Evolutionary conservation across 2,888 invertebrate species (phyloP).

Genomic region (Nemotelus nigrinus): DNA sequence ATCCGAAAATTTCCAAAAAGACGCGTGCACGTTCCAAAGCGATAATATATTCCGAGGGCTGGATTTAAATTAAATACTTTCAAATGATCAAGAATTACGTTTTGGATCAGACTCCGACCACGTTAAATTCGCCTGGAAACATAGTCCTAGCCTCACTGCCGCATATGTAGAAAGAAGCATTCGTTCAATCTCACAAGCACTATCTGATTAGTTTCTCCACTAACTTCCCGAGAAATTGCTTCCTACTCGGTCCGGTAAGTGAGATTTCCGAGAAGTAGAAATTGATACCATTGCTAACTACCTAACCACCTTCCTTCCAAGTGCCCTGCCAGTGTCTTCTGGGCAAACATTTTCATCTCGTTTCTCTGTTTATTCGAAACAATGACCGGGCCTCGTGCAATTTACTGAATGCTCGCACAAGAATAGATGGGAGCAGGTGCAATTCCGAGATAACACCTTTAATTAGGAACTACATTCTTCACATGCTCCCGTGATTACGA

Average conservation of each 20-base stretch:
- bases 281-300: background rate
- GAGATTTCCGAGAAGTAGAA: too few species aligned
- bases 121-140: background rate
- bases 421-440: slow-evolving; percentile 40
- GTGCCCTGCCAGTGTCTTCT: background rate
- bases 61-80: slow-evolving; percentile 24
- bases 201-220: slow-evolving; percentile 8
- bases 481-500: slow-evolving; percentile 16
- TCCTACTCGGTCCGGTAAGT: background rate
- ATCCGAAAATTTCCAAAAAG: background rate
- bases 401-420: slow-evolving; percentile 32
- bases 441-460: slow-evolving; percentile 42
- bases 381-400: slow-evolving; percentile 28
- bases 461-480: slow-evolving; percentile 43
- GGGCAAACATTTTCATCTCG: background rate
- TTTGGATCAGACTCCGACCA: background rate
- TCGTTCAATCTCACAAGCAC: background rate
- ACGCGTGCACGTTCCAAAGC: background rate
- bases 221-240: background rate
- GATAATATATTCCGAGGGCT: slow-evolving; percentile 4
- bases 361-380: background rate
- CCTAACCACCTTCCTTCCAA: background rate
- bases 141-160: background rate
- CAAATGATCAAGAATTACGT: slow-evolving; percentile 16
- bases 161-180: background rate